These are phyloP conservation scores for Parasteatoda tepidariorum DNA, from an alignment of 1,140 invertebrate genomes.

Conservation along the genomic window DNA sequence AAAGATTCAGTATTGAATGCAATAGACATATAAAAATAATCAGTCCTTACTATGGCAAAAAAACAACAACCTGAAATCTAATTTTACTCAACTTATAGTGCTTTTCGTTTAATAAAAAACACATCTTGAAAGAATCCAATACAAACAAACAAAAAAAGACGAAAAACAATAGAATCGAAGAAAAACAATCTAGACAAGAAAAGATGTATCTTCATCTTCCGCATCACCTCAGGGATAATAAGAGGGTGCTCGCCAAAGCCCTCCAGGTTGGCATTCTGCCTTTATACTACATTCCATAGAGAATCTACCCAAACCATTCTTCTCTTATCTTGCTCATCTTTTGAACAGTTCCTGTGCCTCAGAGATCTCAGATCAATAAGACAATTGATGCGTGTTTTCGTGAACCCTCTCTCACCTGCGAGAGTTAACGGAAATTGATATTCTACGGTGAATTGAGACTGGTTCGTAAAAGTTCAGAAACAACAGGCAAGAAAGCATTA, in stretches of 20 bases:
- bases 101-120: too few species aligned
- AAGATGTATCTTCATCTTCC: constrained; percentile 46
- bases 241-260: constrained; percentile 27
- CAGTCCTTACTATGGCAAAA: too few species aligned
- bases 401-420: constrained; percentile 1
- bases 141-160: background rate
- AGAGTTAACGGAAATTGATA: background rate
- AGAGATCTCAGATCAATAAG: background rate
- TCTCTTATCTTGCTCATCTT: background rate
- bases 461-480: too few species aligned
- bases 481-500: too few species aligned
- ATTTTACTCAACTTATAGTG: too few species aligned
- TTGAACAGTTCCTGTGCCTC: background rate
- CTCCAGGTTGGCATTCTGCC: constrained; percentile 27
- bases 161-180: background rate
- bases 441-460: too few species aligned
- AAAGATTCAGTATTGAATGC: too few species aligned
- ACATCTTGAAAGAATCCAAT: too few species aligned
- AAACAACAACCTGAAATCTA: too few species aligned
- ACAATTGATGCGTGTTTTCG: background rate
- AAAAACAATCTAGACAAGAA: constrained; percentile 23
- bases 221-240: constrained; percentile 47
- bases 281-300: background rate
- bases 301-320: background rate
- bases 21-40: too few species aligned